Base-by-base conservation (phyloP, 2,797 vertebrate species). In the Clarias platycephalus region DNA sequence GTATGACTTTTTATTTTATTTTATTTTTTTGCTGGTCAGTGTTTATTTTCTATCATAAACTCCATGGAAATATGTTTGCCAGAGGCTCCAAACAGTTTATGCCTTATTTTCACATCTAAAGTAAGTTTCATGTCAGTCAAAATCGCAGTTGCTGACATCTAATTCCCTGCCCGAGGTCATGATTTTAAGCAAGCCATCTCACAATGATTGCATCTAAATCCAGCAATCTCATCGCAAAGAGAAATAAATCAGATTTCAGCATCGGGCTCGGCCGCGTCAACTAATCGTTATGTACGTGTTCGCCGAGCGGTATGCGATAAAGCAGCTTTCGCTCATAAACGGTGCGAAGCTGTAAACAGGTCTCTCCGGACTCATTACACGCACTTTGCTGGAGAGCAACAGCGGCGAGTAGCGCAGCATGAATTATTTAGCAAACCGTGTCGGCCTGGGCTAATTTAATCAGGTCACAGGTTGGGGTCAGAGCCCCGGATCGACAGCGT, bases 291-390 rank as follows among this genome's bases (percentile, higher is more conserved):
- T 71, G 75, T 70, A 62, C 66, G 26, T 13, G 66, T 26, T 40
- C 26, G 68, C 22, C 78, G 20, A 72, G 82, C 57, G 26, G 76
- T 20, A 37, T 80, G 57, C n/a, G 66, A 68, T 84, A 18, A 79
- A 85, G 72, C 84, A 79, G 79, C 67, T 79, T 85, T 80, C 40
- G 53, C 83, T 87, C 76, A 57, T 77, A 87, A 86, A 84, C 84
- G 80, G 74, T 0, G 26, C 82, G 71, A 80, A 84, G 84, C 83
- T 80, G 79, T 84, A 83, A 86, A 83, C 82, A 60, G 84, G 74
- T 89, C 84, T 83, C 86, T 60, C 74, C 57, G 80, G 84, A 66
- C 86, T 87, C 86, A 83, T 89, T 87, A 89, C 62, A 70, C 81
- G 66, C 88, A 86, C 80, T 89, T 86, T 85, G 84, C 76, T 86